These are phyloP conservation scores for Limnephilus lunatus DNA, from an alignment of 2,888 invertebrate species.

Conservation along the genomic window DNA sequence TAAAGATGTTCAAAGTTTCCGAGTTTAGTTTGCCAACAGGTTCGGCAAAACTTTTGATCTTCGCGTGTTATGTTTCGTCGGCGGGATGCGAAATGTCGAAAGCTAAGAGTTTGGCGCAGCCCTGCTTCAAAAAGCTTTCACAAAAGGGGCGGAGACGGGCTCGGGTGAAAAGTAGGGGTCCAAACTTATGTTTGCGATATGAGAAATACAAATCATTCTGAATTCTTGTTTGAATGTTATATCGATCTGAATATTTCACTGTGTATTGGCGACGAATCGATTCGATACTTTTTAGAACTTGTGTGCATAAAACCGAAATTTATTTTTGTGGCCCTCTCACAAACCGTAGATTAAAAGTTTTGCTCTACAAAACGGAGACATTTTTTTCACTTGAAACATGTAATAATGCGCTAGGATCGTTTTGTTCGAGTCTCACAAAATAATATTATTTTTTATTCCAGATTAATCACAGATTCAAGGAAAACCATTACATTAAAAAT, in stretches of 20 bases:
- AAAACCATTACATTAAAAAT: too few relatives aligned
- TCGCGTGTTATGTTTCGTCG: neutral
- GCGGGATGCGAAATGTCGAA: neutral
- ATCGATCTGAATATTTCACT: slow-evolving; percentile 43
- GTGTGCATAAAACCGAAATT: neutral
- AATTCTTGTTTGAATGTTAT: slow-evolving; percentile 48
- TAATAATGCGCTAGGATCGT: neutral
- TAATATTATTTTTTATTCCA: too few relatives aligned
- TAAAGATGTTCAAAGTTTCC: neutral
- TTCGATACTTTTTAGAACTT: slow-evolving; percentile 5
- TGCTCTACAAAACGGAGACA: neutral
- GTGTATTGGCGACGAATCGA: slow-evolving; percentile 8
- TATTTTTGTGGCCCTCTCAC: neutral
- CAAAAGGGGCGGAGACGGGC: neutral
- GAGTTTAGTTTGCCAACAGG: slow-evolving; percentile 17
- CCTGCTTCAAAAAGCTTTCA: slow-evolving; percentile 12
- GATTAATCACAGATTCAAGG: too few relatives aligned
- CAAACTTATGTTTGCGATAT: slow-evolving; percentile 48
- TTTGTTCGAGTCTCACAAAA: neutral
- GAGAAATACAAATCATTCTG: slow-evolving; percentile 48
- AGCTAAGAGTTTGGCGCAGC: slow-evolving; percentile 22
- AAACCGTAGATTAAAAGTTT: neutral
- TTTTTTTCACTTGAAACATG: neutral
- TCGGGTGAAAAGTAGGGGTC: neutral
- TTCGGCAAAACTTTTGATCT: slow-evolving; percentile 19